Conservation (phyloP, 1,140 invertebrate species). For the Drosophila equinoxialis region DNA sequence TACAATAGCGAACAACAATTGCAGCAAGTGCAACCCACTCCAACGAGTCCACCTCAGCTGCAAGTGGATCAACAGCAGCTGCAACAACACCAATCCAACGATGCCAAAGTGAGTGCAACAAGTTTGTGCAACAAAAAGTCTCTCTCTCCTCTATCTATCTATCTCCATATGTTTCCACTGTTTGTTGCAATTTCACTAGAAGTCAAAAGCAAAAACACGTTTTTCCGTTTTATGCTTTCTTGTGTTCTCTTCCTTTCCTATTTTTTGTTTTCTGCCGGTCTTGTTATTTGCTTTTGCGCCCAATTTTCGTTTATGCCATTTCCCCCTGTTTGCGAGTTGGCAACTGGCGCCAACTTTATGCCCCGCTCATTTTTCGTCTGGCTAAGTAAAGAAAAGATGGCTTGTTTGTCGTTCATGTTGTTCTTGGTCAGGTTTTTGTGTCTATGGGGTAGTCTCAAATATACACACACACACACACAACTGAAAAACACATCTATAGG, state of each 20-base stretch:
- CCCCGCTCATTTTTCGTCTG: constrained; percentile 22
- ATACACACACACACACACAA: not conserved
- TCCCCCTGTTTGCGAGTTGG: constrained; percentile 19
- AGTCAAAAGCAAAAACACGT: not conserved
- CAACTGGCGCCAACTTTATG: constrained; percentile 73
- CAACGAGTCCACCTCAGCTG: constrained; percentile 33
- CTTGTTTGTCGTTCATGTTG: constrained; percentile 33
- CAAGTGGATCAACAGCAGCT: constrained; percentile 43
- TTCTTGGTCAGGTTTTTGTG: constrained; percentile 23
- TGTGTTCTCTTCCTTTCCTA: not conserved
- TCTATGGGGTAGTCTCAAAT: constrained; percentile 3
- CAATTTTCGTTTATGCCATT: not conserved
- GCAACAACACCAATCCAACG: constrained; percentile 12
- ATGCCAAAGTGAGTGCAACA: constrained; percentile 73
- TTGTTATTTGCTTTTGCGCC: constrained; percentile 18
- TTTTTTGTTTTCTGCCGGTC: constrained; percentile 23
- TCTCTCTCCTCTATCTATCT: not conserved
- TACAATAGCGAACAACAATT: constrained; percentile 40
- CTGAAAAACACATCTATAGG: not conserved
- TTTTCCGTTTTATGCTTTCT: constrained; percentile 2
- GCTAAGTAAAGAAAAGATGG: not conserved
- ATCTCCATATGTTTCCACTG: constrained; percentile 10
- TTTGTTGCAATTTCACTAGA: constrained; percentile 23
- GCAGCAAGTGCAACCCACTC: constrained; percentile 27
- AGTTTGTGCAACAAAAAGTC: constrained; percentile 53